Percentiles rank a stretch among this genome's conserved stretches.
Conservation (phyloP, 2,113 vertebrate species). For the Pantherophis guttatus region DNA sequence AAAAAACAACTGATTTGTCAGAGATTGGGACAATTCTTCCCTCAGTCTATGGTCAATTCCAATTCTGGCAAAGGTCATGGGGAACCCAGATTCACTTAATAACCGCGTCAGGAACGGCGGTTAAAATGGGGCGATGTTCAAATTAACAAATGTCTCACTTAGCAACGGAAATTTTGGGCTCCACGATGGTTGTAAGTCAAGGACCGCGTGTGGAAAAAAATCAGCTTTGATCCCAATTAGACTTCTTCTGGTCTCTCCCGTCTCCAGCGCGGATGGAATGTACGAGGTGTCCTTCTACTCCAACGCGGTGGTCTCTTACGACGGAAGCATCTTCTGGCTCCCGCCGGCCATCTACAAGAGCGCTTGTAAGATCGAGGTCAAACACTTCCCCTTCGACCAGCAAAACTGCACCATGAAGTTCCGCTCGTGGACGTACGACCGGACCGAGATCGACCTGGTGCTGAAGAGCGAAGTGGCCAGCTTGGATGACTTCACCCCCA, state of each 20-base stretch:
- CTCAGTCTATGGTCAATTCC: not conserved
- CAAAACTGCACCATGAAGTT: conserved; percentile 96
- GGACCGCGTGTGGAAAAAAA: no score
- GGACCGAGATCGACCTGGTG: conserved; percentile 90
- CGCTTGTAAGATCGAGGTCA: conserved; percentile 94
- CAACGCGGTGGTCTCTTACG: conserved; percentile 91
- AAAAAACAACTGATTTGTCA: not conserved
- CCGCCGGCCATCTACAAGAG: conserved; percentile 97
- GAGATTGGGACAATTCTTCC: not conserved
- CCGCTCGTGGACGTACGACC: conserved; percentile 96
- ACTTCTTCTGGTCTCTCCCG: no score
- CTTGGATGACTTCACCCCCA: conserved; percentile 94
- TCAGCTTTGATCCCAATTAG: not conserved
- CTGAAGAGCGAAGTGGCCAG: conserved; percentile 88
- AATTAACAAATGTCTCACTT: no score
- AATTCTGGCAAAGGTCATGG: no score
- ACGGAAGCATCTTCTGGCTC: conserved; percentile 96
- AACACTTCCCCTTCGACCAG: conserved; percentile 96
- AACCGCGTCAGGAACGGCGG: no score
- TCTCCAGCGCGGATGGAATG: conserved; percentile 87
- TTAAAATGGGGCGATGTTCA: no score
- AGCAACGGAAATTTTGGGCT: no score
- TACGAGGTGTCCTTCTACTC: conserved; percentile 98
- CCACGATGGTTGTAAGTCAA: no score
- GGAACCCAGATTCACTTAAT: no score